phyloP scores from a whole-genome alignment of 2,113 vertebrate species.

The Ramphastos sulfuratus region DNA sequence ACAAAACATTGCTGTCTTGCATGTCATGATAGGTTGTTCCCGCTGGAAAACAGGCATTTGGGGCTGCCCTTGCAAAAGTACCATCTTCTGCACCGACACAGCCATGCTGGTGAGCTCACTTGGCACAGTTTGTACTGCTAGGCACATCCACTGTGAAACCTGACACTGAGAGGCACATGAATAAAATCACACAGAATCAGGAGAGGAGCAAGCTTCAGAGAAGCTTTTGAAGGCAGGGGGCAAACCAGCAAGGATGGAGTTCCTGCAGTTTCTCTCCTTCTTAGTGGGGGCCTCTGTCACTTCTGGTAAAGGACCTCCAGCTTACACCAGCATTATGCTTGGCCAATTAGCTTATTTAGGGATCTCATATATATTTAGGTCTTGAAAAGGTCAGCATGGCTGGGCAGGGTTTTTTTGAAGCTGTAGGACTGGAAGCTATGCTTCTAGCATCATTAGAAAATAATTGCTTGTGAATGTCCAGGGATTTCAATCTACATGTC shows the following conservation, averaged over 20 bases:
- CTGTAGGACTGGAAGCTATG: slow-evolving; percentile 42
- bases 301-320: background rate
- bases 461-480: slow-evolving; percentile 45
- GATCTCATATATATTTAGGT: slow-evolving; percentile 26
- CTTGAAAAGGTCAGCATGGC: slow-evolving; percentile 45
- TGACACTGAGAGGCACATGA: slow-evolving; percentile 36
- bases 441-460: slow-evolving; percentile 59
- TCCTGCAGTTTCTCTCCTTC: slow-evolving; percentile 45
- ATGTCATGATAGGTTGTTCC: background rate
- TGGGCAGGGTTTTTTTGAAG: slow-evolving; percentile 52
- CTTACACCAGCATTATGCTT: slow-evolving; percentile 1
- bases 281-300: background rate
- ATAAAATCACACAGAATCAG: slow-evolving; percentile 60
- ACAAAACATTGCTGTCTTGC: background rate
- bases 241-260: slow-evolving; percentile 66
- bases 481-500: slow-evolving; percentile 34
- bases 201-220: slow-evolving; percentile 43
- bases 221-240: slow-evolving; percentile 56
- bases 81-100: background rate
- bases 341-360: slow-evolving; percentile 48
- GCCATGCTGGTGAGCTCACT: slow-evolving; percentile 31
- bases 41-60: background rate
- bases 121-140: slow-evolving; percentile 46
- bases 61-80: slow-evolving; percentile 9
- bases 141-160: slow-evolving; percentile 49